Evolutionary conservation across 2,888 invertebrate genomes (phyloP), one percentile per base, ranked within the genome.

Genomic region (Platycnemis pennipes): DNA sequence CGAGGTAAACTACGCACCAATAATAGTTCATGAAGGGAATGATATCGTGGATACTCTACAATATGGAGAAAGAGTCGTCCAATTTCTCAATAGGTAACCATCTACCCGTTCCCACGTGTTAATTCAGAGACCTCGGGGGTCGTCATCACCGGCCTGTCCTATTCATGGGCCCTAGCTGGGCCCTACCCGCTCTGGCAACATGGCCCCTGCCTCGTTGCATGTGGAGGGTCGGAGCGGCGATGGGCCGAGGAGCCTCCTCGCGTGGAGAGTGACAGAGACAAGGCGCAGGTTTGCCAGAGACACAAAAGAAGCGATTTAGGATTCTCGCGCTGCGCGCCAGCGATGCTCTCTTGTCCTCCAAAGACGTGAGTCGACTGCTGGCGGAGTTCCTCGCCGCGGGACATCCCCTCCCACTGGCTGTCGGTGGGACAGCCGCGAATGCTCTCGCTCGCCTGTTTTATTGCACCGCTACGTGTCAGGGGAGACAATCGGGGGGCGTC

Each of bases 221-320:
- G 77, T 37, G 77, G 37, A 77, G 37, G 63, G 63, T 53, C 13
- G 63, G 63, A 22, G 0, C 7, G 31, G 37, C 13, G 63, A 0
- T 26, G 63, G 31, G 53, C 22, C 19, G n/a, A 44, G 85, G 89
- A 56, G 56, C 26, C 44, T 91, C 63, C 63, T n/a, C 63, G 26
- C 26, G 63, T 42, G 89, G 19, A 42, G 53, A 26, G n/a, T 46
- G n/a, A n/a, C n/a, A 46, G 88, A 91, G 63, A 77, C 77, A 37
- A 77, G 77, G 77, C 77, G n/a, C 26, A n/a, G 63, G 63, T 63
- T 77, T 77, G 44, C 44, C 2, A 22, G 91, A 56, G 44, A 56
- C 69, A 87, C 87, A 91, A 56, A 91, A 91, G 91, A 91, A 91
- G 91, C 91, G 91, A 56, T 91, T 91, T 91, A 44, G 91, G 91